phyloP scores from a whole-genome alignment of 2,797 vertebrate species.

The Fistularia tabacaria region DNA sequence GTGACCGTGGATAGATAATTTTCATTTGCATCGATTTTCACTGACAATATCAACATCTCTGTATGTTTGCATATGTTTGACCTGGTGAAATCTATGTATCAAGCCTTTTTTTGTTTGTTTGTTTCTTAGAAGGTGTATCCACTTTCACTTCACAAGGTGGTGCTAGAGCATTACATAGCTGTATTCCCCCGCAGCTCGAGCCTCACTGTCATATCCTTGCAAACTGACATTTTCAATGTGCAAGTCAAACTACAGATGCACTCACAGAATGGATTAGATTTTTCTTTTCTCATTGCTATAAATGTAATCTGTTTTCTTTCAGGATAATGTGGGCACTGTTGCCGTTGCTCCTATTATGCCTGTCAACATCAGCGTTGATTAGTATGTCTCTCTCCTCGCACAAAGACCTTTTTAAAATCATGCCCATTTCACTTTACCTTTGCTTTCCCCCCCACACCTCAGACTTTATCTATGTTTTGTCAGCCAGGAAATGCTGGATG shows the following conservation, averaged over 20 bases:
- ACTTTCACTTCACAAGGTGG: slow-evolving; percentile 73
- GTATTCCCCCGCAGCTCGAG: slow-evolving; percentile 20
- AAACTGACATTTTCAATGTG: slow-evolving; percentile 10
- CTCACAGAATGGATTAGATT: slow-evolving; percentile 14
- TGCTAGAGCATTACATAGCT: slow-evolving; percentile 73
- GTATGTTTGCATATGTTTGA: no score
- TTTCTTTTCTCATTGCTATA: slow-evolving; percentile 26
- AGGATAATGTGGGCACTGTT: slow-evolving; percentile 54
- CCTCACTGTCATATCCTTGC: slow-evolving; percentile 10
- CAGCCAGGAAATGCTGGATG: slow-evolving; percentile 84
- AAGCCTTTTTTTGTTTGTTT: no score
- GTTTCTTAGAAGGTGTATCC: background rate
- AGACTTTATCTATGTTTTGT: slow-evolving; percentile 57
- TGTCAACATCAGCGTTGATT: slow-evolving; percentile 56
- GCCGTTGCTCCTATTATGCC: slow-evolving; percentile 48
- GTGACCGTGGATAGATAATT: no score
- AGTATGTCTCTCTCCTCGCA: slow-evolving; percentile 60
- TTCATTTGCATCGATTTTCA: no score
- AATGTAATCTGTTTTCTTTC: slow-evolving; percentile 45
- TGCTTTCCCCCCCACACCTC: slow-evolving; percentile 7
- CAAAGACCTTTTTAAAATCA: slow-evolving; percentile 7
- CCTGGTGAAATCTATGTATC: no score
- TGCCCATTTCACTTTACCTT: slow-evolving; percentile 5
- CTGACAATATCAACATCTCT: no score
- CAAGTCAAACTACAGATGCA: slow-evolving; percentile 28